Conservation (phyloP, 1,140 invertebrate genomes). For the Drosophila seguyi region DNA sequence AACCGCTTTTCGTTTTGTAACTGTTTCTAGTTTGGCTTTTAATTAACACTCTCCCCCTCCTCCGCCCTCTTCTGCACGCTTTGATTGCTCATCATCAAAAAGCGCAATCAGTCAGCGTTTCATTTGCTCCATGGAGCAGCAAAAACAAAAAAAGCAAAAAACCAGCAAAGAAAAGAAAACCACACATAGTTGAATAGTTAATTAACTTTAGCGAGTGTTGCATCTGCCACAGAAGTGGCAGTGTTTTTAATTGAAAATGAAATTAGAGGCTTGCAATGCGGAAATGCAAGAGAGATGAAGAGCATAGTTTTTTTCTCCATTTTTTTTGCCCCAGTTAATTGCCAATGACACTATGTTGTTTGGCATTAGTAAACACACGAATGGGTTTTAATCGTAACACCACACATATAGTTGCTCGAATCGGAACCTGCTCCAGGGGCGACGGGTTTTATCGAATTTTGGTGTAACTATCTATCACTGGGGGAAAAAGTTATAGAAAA, state of each 20-base stretch:
- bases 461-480: not conserved
- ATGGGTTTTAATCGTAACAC: constrained; percentile 29
- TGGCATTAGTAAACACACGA: constrained; percentile 35
- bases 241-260: constrained; percentile 72
- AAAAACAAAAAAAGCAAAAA: not conserved
- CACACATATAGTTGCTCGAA: constrained; percentile 7
- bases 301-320: not conserved
- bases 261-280: constrained; percentile 66
- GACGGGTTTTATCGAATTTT: constrained; percentile 10
- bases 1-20: constrained; percentile 73
- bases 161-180: constrained; percentile 8
- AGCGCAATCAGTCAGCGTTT: constrained; percentile 65
- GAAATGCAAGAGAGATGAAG: constrained; percentile 50
- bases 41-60: constrained; percentile 62
- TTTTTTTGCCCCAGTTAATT: constrained; percentile 42
- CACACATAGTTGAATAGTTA: constrained; percentile 68
- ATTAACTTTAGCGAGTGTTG: constrained; percentile 69
- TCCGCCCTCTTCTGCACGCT: constrained; percentile 9
- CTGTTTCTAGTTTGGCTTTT: constrained; percentile 70
- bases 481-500: not conserved
- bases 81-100: constrained; percentile 31
- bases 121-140: constrained; percentile 37
- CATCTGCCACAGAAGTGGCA: constrained; percentile 50
- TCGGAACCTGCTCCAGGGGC: constrained; percentile 23
- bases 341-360: constrained; percentile 43